A percentile compares a stretch with the other conserved stretches of the same genome.
Evolutionary conservation across 2,888 invertebrate species (phyloP).

Genomic region (Phanerotoma sp.): DNA sequence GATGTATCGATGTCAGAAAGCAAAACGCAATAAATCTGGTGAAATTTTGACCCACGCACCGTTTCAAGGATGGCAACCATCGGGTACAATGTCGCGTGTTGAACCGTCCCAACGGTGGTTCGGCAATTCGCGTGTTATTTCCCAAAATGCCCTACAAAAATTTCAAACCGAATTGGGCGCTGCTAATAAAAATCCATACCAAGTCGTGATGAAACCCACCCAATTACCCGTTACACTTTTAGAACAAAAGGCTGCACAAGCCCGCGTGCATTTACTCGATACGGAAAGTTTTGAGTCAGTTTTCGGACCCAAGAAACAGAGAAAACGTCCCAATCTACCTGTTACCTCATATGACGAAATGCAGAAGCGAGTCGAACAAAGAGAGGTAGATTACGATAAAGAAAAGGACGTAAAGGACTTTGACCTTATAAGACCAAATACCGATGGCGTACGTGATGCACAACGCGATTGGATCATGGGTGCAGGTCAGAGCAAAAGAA

Average conservation of each 20-base stretch:
- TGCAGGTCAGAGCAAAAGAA: conserved; percentile 94
- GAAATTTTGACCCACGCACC: conserved; percentile 94
- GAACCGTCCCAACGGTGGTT: conserved; percentile 99
- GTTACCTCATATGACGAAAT: conserved; percentile 78
- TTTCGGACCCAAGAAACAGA: conserved; percentile 91
- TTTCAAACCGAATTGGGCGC: conserved; percentile 94
- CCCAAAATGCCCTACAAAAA: conserved; percentile 85
- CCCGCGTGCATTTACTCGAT: conserved; percentile 91
- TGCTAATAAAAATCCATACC: conserved; percentile 93
- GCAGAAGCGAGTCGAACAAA: conserved; percentile 71
- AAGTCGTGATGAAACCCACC: conserved; percentile 96
- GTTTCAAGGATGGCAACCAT: conserved; percentile 85
- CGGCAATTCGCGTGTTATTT: conserved; percentile 95
- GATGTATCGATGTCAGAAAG: conserved; percentile 98
- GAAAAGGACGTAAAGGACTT: conserved; percentile 71
- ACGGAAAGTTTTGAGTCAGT: conserved; percentile 93
- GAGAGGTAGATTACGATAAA: conserved; percentile 74
- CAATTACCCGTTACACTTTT: conserved; percentile 91
- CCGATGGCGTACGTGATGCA: conserved; percentile 75
- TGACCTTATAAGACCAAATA: conserved; percentile 80
- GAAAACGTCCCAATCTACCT: conserved; percentile 84
- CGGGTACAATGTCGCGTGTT: conserved; percentile 90
- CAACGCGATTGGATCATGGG: conserved; percentile 93
- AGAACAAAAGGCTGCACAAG: conserved; percentile 88
- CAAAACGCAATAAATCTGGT: conserved; percentile 85